phyloP scores from a whole-genome alignment of 2,888 invertebrate species.

The Apamea monoglypha region DNA sequence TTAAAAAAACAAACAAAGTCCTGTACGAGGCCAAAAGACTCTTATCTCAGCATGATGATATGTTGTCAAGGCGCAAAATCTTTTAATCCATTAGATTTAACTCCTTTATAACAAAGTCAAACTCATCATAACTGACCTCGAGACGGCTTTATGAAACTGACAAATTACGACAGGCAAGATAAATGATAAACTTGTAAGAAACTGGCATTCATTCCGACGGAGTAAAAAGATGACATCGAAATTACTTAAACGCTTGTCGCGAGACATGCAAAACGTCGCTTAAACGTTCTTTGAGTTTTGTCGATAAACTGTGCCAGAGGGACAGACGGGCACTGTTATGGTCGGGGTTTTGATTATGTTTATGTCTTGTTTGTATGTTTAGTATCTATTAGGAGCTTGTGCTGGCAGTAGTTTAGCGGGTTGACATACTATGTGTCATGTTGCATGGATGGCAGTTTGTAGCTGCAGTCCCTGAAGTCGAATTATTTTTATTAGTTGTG shows the following conservation, averaged over 20 bases:
- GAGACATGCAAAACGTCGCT: slow-evolving; percentile 40
- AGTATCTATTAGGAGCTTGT: neutral
- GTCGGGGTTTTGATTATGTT: slow-evolving; percentile 6
- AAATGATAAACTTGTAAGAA: slow-evolving; percentile 35
- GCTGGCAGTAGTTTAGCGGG: neutral
- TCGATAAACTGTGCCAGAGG: slow-evolving; percentile 26
- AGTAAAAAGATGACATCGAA: slow-evolving; percentile 36
- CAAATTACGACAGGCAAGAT: slow-evolving; percentile 38
- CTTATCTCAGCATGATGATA: neutral
- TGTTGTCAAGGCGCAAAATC: slow-evolving; percentile 12
- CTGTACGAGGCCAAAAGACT: too few relatives aligned
- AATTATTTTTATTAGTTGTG: neutral
- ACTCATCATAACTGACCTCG: slow-evolving; percentile 51
- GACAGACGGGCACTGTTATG: slow-evolving; percentile 16
- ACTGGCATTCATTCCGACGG: slow-evolving; percentile 13
- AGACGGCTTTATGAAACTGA: slow-evolving; percentile 36
- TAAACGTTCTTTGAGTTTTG: slow-evolving; percentile 24
- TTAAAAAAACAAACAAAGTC: too few relatives aligned
- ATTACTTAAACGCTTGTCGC: slow-evolving; percentile 33
- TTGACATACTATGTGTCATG: neutral
- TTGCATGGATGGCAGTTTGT: neutral
- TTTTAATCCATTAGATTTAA: slow-evolving; percentile 28
- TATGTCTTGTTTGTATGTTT: neutral
- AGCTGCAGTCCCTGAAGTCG: neutral
- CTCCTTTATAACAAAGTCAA: slow-evolving; percentile 43